Conservation (phyloP, 2,797 vertebrate genomes). For the Myotis pilosus region DNA sequence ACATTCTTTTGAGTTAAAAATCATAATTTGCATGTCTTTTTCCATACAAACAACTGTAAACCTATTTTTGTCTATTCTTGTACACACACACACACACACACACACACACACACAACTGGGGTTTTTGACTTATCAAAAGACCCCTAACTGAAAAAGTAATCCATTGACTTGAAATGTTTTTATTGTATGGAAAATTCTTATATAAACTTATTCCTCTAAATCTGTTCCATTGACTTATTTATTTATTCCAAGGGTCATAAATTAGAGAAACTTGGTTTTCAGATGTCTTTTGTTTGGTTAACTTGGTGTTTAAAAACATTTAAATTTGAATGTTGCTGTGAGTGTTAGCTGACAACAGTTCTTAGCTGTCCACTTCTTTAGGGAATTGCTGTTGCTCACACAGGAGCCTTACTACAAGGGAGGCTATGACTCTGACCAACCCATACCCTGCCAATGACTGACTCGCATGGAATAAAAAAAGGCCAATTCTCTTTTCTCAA, state of each 20-base stretch:
- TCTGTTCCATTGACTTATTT: background rate
- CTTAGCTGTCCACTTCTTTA: background rate
- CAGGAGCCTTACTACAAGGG: background rate
- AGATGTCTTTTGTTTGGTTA: constrained; percentile 24
- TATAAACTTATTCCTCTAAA: background rate
- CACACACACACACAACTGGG: background rate
- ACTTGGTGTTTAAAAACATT: background rate
- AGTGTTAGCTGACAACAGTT: background rate
- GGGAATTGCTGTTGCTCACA: background rate
- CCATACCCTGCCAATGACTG: background rate
- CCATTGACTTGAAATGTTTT: constrained; percentile 8
- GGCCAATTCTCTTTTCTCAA: background rate
- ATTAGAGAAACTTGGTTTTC: constrained; percentile 25
- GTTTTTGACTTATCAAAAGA: constrained; percentile 19
- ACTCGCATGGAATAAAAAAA: background rate
- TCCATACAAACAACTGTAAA: background rate
- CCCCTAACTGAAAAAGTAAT: background rate
- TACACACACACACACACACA: background rate
- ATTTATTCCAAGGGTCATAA: background rate
- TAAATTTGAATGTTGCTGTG: constrained; percentile 13
- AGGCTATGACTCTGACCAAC: background rate
- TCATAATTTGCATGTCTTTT: background rate
- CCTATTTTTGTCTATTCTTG: background rate
- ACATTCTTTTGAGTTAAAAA: background rate
- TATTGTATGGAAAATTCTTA: background rate